These are phyloP conservation scores for Sitobion miscanthi DNA, from an alignment of 1,140 invertebrate species.

Conservation along the genomic window DNA sequence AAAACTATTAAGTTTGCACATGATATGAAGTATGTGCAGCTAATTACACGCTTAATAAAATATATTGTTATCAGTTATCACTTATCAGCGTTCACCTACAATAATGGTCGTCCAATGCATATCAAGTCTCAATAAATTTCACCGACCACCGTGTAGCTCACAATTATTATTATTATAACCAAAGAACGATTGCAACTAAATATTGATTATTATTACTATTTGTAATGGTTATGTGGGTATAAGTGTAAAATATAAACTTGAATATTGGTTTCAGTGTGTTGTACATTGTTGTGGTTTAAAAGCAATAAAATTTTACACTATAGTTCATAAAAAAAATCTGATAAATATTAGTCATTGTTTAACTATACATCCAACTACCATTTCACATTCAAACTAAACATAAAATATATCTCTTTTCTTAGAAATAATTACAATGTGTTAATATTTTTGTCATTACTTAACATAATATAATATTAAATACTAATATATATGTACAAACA, in stretches of 20 bases:
- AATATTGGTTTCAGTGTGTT: not conserved
- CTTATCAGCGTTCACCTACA: not conserved
- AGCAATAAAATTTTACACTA: conserved; percentile 12
- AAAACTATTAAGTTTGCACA: conserved; percentile 23
- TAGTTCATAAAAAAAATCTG: conserved; percentile 48
- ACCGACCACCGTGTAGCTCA: not conserved
- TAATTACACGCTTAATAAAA: conserved; percentile 21
- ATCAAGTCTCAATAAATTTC: conserved; percentile 22
- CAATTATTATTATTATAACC: not conserved
- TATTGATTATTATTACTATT: conserved; percentile 38
- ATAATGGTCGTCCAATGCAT: not conserved
- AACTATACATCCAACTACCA: not conserved
- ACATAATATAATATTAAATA: conserved; percentile 10
- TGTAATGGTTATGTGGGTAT: not conserved
- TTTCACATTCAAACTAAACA: conserved; percentile 10
- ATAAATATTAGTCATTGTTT: conserved; percentile 53
- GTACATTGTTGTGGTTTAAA: conserved; percentile 51
- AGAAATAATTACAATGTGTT: conserved; percentile 40
- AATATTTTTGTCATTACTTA: conserved; percentile 33
- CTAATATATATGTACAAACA: not conserved
- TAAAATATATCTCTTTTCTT: conserved; percentile 14
- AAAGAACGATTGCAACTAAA: not conserved
- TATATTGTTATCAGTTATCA: conserved; percentile 15
- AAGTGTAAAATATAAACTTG: not conserved
- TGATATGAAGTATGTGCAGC: not conserved